Evolutionary conservation across 1,140 invertebrate species (phyloP), one percentile per base, ranked within the genome.

Genomic region (Dinoponera quadriceps): DNA sequence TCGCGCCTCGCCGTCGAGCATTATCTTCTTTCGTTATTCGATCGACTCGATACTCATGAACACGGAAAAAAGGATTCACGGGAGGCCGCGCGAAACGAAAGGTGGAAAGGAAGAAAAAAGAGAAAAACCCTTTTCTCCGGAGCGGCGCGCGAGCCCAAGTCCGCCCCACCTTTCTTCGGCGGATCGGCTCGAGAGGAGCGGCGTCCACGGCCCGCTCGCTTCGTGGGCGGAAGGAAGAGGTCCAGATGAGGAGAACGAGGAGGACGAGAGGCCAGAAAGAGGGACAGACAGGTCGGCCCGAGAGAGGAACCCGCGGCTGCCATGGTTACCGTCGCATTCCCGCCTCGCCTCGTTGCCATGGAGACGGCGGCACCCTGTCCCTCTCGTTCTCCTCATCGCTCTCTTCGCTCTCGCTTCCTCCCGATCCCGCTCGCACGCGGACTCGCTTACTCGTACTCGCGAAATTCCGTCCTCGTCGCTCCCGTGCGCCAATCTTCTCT

Each of bases 281-380:
- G 90, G 91, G 92, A 93, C 90, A 91, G 93, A 93, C 92, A 92
- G 92, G 91, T 93, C 91, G 90, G 92, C 87, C 90, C 84, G 90
- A 92, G 89, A 92, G 91, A 89, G 91, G 91, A 92, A 86, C 91
- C 89, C 91, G 89, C 86, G 90, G 94, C 93, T 94, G 93, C 94
- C 93, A 94, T 94, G 93, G 94, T 94, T 94, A 94, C 94, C 94
- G 93, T 93, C 93, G 93, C 93, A 94, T 94, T 94, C 93, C 94
- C 93, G 94, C 93, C 94, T 94, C 91, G 92, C 88, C 90, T 92
- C 91, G 94, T 94, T 94, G 90, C 94, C 90, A 94, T 94, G 94
- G 93, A 91, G 88, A 94, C 91, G 84, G 77, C 83, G 54, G 65
- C 83, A 74, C 78, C 80, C 71, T 83, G 57, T 85, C 85, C 78